A percentile compares a stretch with the other conserved stretches of the same genome.
phyloP scores from a whole-genome alignment of 2,113 vertebrate genomes.

The Gavia stellata region DNA sequence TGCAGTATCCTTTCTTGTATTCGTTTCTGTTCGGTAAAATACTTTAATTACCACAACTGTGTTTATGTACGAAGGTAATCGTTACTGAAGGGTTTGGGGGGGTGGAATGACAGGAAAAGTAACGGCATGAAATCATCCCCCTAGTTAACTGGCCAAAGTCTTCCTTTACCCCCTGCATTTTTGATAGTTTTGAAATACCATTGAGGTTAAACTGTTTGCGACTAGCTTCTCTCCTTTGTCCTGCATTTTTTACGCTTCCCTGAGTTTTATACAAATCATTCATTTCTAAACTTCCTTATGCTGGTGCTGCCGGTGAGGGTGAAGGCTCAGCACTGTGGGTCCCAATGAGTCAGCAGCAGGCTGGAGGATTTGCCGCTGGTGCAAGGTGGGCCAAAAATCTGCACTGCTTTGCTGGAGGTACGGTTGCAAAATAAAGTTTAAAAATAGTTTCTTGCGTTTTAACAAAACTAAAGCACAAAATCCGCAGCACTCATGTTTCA shows the following conservation, averaged over 20 bases:
- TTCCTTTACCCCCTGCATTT: not conserved
- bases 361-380: not conserved
- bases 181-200: not conserved
- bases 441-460: not conserved
- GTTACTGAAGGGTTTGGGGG: not conserved
- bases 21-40: not conserved
- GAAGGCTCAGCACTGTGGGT: not conserved
- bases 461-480: not conserved
- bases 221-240: not conserved
- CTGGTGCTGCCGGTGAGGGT: not conserved
- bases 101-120: not conserved
- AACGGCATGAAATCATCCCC: not conserved
- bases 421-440: not conserved
- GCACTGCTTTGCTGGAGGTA: not conserved
- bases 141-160: not conserved
- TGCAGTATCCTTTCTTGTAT: not conserved
- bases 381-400: not conserved
- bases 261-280: not conserved
- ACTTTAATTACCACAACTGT: not conserved
- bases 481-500: fast-evolving
- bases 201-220: not conserved
- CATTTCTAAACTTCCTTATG: not conserved
- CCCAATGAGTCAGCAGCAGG: not conserved
- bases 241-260: not conserved
- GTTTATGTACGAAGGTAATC: not conserved